A percentile compares a stretch with the other conserved stretches of the same genome.
Conservation (phyloP, 2,113 vertebrate species). For the Cathartes aura region DNA sequence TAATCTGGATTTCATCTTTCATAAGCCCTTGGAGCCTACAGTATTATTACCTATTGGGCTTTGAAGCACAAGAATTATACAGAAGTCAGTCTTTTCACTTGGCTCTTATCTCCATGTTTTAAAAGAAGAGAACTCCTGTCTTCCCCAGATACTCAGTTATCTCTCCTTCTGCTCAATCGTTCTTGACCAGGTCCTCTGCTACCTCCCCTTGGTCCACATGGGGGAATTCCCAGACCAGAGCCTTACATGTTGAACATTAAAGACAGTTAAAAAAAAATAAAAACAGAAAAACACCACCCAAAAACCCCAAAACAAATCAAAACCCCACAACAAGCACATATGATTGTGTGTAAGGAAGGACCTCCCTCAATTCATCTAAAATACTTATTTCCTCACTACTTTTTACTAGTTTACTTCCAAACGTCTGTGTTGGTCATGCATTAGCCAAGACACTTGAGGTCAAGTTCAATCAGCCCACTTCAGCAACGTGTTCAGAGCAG, state of each 20-base stretch:
- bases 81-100: not conserved
- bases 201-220: not conserved
- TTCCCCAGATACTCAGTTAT: not conserved
- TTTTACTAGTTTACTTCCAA: not conserved
- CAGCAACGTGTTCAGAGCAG: not conserved
- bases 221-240: not conserved
- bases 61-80: not conserved
- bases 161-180: not conserved
- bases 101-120: not conserved
- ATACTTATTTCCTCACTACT: not conserved
- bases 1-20: not conserved
- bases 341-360: not conserved
- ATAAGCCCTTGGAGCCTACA: not conserved
- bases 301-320: not conserved
- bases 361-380: not conserved
- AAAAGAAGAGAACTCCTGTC: not conserved
- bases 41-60: not conserved
- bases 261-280: not conserved
- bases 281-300: not conserved
- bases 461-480: not conserved
- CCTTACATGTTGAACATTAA: not conserved
- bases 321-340: not conserved
- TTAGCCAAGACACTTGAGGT: not conserved
- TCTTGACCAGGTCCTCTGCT: not conserved
- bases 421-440: rapidly evolving